A percentile compares a stretch with the other conserved stretches of the same genome.
Evolutionary conservation across 1,140 invertebrate genomes (phyloP).

Genomic region (Hydropsyche tenuis): DNA sequence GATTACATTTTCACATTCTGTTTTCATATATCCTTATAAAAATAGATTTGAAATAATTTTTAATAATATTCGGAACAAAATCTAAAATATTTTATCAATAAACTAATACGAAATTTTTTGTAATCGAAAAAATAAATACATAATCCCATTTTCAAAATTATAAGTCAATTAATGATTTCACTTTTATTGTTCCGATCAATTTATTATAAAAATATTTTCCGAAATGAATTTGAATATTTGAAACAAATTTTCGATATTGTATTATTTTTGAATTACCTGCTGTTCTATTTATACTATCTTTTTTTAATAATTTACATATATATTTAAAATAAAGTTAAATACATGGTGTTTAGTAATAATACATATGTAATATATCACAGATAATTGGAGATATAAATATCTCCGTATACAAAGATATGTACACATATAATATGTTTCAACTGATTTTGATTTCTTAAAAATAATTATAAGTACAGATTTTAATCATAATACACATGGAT

Average conservation of each 20-base stretch:
- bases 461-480: too few species aligned
- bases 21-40: slow-evolving; percentile 34
- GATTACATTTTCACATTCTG: background rate
- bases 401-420: slow-evolving; percentile 45
- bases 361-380: slow-evolving; percentile 46
- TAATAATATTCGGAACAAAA: background rate
- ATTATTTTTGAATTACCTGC: background rate
- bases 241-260: background rate
- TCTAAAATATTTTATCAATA: background rate
- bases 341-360: slow-evolving; percentile 18
- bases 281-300: background rate
- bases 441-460: too few species aligned
- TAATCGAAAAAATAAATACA: background rate
- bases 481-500: background rate
- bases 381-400: slow-evolving; percentile 37
- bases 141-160: too few species aligned
- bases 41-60: slow-evolving; percentile 30
- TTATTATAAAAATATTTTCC: background rate
- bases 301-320: background rate
- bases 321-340: background rate
- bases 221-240: background rate
- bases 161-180: too few species aligned
- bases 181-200: background rate
- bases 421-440: slow-evolving; percentile 35
- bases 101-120: background rate